phyloP scores from a whole-genome alignment of 2,888 invertebrate genomes.

The Scaptomyza flava region DNA sequence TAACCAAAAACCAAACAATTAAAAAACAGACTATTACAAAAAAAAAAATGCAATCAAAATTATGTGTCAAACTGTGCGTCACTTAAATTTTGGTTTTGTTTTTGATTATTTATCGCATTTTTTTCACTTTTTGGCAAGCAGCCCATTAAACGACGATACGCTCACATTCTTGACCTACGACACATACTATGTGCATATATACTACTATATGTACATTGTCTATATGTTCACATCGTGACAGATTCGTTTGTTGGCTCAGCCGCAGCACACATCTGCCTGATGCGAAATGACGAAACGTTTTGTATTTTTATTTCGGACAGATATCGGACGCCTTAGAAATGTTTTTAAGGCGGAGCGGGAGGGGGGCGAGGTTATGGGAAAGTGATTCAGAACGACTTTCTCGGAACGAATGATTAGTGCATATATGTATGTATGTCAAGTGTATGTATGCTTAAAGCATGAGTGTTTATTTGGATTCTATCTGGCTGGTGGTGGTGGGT shows the following conservation, averaged over 20 bases:
- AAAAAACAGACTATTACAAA: neutral
- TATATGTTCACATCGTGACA: constrained; percentile 2
- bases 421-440: too few relatives aligned
- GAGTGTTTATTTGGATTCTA: constrained; percentile 13
- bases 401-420: constrained; percentile 33
- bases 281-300: constrained; percentile 54
- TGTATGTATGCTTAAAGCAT: neutral
- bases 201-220: too few relatives aligned
- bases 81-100: neutral
- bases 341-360: neutral
- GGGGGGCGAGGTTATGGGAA: neutral
- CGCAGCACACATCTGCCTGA: neutral
- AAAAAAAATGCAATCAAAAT: constrained; percentile 29
- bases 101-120: neutral
- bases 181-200: constrained; percentile 22
- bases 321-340: constrained; percentile 9
- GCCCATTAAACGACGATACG: constrained; percentile 10
- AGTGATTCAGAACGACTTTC: constrained; percentile 41
- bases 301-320: constrained; percentile 23
- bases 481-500: neutral
- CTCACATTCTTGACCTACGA: constrained; percentile 60
- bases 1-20: constrained; percentile 9
- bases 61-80: constrained; percentile 42
- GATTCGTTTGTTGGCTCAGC: constrained; percentile 5
- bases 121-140: constrained; percentile 34